Conservation (phyloP, 2,888 invertebrate species). For the Latrodectus hesperus region DNA sequence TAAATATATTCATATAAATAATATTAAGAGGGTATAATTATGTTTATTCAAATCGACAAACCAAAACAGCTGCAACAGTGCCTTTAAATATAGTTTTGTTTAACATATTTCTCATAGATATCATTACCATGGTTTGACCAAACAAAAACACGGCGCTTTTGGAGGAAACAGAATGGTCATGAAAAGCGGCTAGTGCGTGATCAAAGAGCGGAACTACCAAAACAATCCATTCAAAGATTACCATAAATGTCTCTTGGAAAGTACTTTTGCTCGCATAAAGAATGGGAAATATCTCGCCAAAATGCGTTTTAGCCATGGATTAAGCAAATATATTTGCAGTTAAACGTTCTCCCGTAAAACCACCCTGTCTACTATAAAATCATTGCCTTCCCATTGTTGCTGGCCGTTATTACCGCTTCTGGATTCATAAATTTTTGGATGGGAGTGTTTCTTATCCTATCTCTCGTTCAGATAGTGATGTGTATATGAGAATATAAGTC, state of each 20-base stretch:
- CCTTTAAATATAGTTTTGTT: too few relatives aligned
- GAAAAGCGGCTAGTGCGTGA: neutral
- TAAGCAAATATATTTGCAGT: conserved; percentile 5
- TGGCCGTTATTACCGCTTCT: too few relatives aligned
- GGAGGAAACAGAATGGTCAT: too few relatives aligned
- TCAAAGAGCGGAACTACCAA: neutral
- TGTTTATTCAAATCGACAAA: too few relatives aligned
- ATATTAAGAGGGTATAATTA: too few relatives aligned
- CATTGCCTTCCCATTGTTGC: neutral
- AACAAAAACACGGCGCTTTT: too few relatives aligned
- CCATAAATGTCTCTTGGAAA: neutral
- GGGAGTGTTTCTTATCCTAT: neutral
- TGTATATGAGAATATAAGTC: neutral
- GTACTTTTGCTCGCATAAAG: neutral
- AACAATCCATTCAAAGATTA: neutral
- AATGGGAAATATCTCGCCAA: neutral
- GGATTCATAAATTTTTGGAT: too few relatives aligned
- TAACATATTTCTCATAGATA: too few relatives aligned
- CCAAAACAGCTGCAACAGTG: too few relatives aligned
- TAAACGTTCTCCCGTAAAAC: neutral
- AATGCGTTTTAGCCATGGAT: neutral
- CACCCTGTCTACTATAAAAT: neutral
- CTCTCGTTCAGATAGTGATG: neutral
- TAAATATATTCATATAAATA: too few relatives aligned
- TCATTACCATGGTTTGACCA: too few relatives aligned